Conservation (phyloP, 2,888 invertebrate genomes). For the Macroteleia sp. region DNA sequence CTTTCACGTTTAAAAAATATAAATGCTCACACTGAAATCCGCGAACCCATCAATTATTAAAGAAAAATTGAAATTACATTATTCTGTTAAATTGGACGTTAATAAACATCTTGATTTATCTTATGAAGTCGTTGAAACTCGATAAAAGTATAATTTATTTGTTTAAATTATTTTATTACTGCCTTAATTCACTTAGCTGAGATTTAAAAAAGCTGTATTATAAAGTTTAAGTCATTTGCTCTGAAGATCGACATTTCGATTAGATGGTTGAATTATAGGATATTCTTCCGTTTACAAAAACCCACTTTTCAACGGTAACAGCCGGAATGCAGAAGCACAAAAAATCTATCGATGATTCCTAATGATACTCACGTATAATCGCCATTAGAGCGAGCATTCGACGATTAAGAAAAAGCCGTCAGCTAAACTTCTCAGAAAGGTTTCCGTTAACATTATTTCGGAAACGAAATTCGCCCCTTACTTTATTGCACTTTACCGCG, state of each 20-base stretch:
- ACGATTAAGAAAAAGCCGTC: constrained; percentile 16
- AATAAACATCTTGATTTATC: too few relatives aligned
- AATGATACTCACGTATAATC: constrained; percentile 35
- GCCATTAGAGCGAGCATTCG: not conserved
- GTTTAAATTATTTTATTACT: too few relatives aligned
- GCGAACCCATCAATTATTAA: too few relatives aligned
- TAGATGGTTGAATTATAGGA: constrained; percentile 27
- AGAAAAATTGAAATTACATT: too few relatives aligned
- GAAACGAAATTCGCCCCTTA: not conserved
- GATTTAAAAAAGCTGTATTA: not conserved
- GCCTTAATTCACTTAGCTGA: not conserved
- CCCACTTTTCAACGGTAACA: constrained; percentile 27
- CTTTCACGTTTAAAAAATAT: too few relatives aligned
- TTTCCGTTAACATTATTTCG: not conserved
- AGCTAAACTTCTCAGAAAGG: not conserved
- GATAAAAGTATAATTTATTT: too few relatives aligned
- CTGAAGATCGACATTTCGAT: constrained; percentile 35
- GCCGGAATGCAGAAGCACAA: constrained; percentile 15
- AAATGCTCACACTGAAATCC: too few relatives aligned
- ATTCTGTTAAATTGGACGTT: too few relatives aligned
- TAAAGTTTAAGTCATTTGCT: constrained; percentile 13
- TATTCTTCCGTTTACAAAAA: constrained; percentile 36
- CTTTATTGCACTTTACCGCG: not conserved
- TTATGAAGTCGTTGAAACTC: too few relatives aligned
- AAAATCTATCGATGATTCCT: constrained; percentile 37